Evolutionary conservation across 2,888 invertebrate genomes (phyloP).

Genomic region (Boloria euphrosyne): DNA sequence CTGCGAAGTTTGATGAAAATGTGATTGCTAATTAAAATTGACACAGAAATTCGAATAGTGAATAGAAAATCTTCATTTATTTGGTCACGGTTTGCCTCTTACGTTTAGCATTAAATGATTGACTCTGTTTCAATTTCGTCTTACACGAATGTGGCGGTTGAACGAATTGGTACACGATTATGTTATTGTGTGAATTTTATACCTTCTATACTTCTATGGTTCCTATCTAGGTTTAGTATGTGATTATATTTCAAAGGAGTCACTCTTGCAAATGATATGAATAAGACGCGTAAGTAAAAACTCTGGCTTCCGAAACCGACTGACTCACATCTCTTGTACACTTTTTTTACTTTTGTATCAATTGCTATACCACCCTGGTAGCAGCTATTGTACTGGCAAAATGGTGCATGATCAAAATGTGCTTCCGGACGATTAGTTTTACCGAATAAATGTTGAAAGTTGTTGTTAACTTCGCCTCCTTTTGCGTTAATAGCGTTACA

Average conservation of each 20-base stretch:
- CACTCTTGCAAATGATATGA: slow-evolving; percentile 68
- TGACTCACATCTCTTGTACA: slow-evolving; percentile 44
- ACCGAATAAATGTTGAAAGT: slow-evolving; percentile 75
- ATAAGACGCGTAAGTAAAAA: slow-evolving; percentile 75
- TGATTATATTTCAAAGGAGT: slow-evolving; percentile 66
- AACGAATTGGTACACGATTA: slow-evolving; percentile 79
- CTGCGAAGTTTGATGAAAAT: slow-evolving; percentile 74
- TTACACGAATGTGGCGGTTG: slow-evolving; percentile 77
- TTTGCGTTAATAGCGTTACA: slow-evolving; percentile 80
- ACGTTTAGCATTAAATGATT: slow-evolving; percentile 80
- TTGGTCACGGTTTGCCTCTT: slow-evolving; percentile 77
- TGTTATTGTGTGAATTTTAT: slow-evolving; percentile 80
- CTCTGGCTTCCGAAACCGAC: slow-evolving; percentile 44
- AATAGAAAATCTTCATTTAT: slow-evolving; percentile 80
- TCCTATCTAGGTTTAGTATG: slow-evolving; percentile 68
- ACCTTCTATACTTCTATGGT: slow-evolving; percentile 63
- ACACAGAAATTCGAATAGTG: slow-evolving; percentile 78
- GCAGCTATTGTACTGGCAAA: slow-evolving; percentile 62
- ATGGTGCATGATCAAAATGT: slow-evolving; percentile 74
- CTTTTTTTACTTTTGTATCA: slow-evolving; percentile 43
- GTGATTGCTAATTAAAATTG: slow-evolving; percentile 81
- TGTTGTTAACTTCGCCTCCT: slow-evolving; percentile 80
- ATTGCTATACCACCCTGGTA: slow-evolving; percentile 68
- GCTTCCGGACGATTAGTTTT: slow-evolving; percentile 77
- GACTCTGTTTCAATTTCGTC: slow-evolving; percentile 81